Evolutionary conservation across 2,888 invertebrate genomes (phyloP), one percentile per base, ranked within the genome.

Genomic region (Latrodectus hesperus): DNA sequence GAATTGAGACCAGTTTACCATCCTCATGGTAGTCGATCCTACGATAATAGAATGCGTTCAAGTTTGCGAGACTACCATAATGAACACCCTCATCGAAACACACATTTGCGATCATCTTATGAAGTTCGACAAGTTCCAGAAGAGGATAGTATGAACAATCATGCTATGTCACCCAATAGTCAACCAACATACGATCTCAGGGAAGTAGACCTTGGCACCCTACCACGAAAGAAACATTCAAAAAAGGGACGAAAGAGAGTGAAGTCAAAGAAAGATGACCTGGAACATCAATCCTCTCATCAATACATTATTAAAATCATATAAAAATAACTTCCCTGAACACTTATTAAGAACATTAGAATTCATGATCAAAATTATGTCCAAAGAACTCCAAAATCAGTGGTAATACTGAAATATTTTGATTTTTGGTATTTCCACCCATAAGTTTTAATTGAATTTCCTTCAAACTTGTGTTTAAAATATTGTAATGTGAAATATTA

Each of bases 291-390:
- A 76, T 22, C 86, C 16, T 81, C 81, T 26, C 86, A 86, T 65
- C 80, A 81, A 55, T 81, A 81, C n/a, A 71, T 86, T 6, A 86
- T 77, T 10, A 86, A 81, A 80, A 81, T 86, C 71, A 75, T 75
- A 9, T 80, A 65, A 80, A 22, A 12, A n/a, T 26, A 8, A 16
- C 14, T 26, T n/a, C 60, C 26, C 12, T 14, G 1, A 14, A 17
- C 60, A 26, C 12, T 14, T 14, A 16, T 55, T 17, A 17, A 74
- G 5, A 17, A 16, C 17, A 22, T 38, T 38, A 38, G 38, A 38
- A 3, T 38, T 38, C 38, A 38, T 38, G 38, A 4, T 38, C 38
- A 38, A 38, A 6, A 38, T 38, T 6, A 38, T 38, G 4, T 38
- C 38, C 38, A 38, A 38, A 38, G 38, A 6, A 38, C 38, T 38